These are phyloP conservation scores for Leuciscus idus DNA, from an alignment of 2,113 vertebrate genomes.

Conservation along the genomic window DNA sequence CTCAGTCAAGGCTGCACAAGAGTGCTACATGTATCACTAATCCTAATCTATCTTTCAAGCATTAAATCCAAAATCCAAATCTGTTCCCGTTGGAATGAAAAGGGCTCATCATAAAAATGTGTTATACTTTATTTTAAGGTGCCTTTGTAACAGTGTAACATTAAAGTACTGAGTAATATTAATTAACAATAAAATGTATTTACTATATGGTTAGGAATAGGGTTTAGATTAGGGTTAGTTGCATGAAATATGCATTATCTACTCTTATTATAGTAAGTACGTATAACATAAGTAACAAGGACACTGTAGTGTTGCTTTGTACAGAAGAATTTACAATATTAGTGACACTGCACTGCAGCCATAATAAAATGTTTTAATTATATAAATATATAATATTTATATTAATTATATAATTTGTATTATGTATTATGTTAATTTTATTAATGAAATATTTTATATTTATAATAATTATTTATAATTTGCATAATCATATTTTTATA, in stretches of 20 bases:
- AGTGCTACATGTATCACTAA: slow-evolving; percentile 21
- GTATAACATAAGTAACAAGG: too few species aligned
- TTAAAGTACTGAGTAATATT: too few species aligned
- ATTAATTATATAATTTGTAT: not conserved
- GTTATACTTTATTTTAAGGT: too few species aligned
- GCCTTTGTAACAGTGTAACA: too few species aligned
- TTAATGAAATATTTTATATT: not conserved
- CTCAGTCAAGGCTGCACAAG: not conserved
- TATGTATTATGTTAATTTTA: not conserved
- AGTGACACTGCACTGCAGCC: not conserved
- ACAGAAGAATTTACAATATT: not conserved
- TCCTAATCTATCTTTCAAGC: slow-evolving; percentile 28
- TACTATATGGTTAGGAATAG: too few species aligned
- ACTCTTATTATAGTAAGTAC: too few species aligned
- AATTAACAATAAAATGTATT: too few species aligned
- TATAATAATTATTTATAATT: not conserved
- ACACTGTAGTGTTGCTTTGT: too few species aligned
- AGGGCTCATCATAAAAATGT: not conserved
- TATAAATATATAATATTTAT: not conserved
- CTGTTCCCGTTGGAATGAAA: not conserved
- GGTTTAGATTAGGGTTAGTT: too few species aligned
- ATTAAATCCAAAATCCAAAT: slow-evolving; percentile 12
- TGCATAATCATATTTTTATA: not conserved
- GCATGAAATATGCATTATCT: too few species aligned
- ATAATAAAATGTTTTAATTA: not conserved